Base-by-base conservation (phyloP, 2,888 invertebrate species). In the Epiblema foenella region DNA sequence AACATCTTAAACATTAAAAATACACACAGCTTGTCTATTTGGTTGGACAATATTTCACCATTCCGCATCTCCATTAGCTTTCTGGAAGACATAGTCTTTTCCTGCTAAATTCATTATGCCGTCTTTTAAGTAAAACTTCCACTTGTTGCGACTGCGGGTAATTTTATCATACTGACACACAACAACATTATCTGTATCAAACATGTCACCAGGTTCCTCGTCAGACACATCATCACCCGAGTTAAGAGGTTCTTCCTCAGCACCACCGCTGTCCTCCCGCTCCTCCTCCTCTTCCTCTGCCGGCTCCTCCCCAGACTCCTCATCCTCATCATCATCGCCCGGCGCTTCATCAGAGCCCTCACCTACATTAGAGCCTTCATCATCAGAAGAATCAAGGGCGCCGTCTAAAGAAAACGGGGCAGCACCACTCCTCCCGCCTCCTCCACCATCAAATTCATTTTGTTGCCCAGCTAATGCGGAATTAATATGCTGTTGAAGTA, bases 131-230 rank as follows among this genome's bases (percentile, higher is more conserved):
- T 98, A 98, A 90, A 99, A 99, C 94, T 99, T 99, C 99, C 99
- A 99, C 91, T 98, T 98, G 91, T 99, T 99, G 83, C 99, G 96
- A 88, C 98, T 99, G 88, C 99, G 96, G 76, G 99, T 99, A 74
- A 99, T 99, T 97, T 99, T 99, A 93, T 99, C 99, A 93, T 99
- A 99, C 91, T 99, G 99, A 89, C 99, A 99, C 73, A 99, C 99
- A 74, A 99, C 98, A 71, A 99, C 99, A 94, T 99, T 99, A 80
- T 99, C 99, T 54, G 99, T 99, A 82, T 99, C 99, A 93, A 99
- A 99, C 86, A 99, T 95, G 88, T 99, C 99, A 75, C 96, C 95
- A 0, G 98, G 97, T 85, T 98, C 98, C 83, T 99, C 99, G 86
- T 99, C 99, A 62, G 99, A 99, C 8, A 99, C 98, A 93, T 99